phyloP scores from a whole-genome alignment of 2,888 invertebrate species.

The Tyria jacobaeae region DNA sequence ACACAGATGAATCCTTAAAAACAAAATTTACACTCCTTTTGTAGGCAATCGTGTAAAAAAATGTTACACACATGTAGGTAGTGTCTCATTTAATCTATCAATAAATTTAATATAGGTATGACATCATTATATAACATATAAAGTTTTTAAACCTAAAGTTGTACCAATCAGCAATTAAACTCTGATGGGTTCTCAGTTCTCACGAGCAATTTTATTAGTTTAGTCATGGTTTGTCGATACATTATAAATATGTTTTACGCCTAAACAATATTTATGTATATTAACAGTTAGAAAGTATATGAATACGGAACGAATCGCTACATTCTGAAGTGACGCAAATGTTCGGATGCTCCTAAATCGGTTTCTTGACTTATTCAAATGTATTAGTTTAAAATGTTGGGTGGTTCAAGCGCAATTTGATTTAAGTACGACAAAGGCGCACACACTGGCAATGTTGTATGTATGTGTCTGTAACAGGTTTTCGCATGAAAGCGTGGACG shows the following conservation, averaged over 20 bases:
- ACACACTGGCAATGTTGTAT: constrained; percentile 41
- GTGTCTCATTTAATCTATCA: background rate
- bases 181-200: constrained; percentile 29
- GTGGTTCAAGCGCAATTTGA: constrained; percentile 56
- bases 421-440: constrained; percentile 59
- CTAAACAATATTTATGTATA: constrained; percentile 40
- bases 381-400: constrained; percentile 41
- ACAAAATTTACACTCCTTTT: no score
- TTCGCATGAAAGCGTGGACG: constrained; percentile 63
- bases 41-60: no score
- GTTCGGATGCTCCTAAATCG: constrained; percentile 35
- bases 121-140: constrained; percentile 25
- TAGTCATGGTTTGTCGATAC: constrained; percentile 47
- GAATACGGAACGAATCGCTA: constrained; percentile 35
- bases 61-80: no score
- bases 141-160: constrained; percentile 25
- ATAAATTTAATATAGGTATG: background rate
- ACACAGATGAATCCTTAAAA: no score
- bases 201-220: constrained; percentile 48
- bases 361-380: constrained; percentile 53
- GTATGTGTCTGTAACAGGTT: constrained; percentile 62
- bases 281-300: constrained; percentile 41
- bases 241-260: constrained; percentile 48
- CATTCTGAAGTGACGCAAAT: constrained; percentile 28
- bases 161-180: constrained; percentile 44